Evolutionary conservation across 2,113 vertebrate species (phyloP).

Genomic region (Gymnorhina tibicen): DNA sequence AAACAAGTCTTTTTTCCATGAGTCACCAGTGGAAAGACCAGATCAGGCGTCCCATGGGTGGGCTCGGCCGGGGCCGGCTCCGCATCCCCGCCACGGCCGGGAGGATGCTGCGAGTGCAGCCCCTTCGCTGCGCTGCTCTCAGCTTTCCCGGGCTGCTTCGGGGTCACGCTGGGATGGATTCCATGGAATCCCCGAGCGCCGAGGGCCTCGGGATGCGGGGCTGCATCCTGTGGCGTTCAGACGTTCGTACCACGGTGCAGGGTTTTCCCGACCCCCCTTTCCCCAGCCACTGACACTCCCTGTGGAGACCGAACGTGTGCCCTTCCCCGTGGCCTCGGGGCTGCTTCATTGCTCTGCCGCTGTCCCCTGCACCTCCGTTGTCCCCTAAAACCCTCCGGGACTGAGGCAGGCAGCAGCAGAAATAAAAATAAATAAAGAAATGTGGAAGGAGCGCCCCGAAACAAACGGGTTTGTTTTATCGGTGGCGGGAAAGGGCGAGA

Average conservation of each 20-base stretch:
- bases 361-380: background rate
- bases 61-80: background rate
- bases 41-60: background rate
- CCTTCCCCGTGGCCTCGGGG: background rate
- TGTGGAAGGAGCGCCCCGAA: background rate
- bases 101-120: background rate
- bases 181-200: fast-evolving
- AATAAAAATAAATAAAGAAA: background rate
- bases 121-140: fast-evolving
- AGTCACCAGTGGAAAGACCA: conserved; percentile 26
- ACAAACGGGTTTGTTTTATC: background rate
- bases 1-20: background rate
- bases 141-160: fast-evolving
- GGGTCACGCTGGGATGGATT: background rate
- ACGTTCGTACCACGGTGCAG: fast-evolving
- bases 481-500: background rate
- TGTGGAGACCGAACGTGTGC: fast-evolving
- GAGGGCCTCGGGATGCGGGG: fast-evolving
- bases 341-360: fast-evolving
- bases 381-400: background rate
- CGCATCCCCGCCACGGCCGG: fast-evolving
- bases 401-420: background rate
- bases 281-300: fast-evolving
- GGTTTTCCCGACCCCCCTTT: background rate
- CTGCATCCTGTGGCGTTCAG: background rate